Conservation (phyloP, 2,797 vertebrate species). For the Lacerta agilis region DNA sequence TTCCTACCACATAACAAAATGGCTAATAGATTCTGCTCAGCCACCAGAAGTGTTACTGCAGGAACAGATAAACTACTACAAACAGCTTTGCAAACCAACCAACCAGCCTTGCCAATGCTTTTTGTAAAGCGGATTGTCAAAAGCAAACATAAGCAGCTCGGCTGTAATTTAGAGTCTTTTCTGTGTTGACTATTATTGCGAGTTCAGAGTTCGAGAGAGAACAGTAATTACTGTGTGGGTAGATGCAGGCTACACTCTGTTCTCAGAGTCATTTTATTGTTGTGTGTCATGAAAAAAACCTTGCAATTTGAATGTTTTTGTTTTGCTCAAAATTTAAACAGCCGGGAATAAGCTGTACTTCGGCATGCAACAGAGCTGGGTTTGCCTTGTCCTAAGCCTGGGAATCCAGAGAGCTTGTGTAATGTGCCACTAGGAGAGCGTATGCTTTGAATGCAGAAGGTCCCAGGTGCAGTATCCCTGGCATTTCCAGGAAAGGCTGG, state of each 20-base stretch:
- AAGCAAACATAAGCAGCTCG: rapidly evolving
- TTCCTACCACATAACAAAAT: not conserved
- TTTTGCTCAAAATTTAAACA: constrained; percentile 8
- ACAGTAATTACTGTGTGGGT: not conserved
- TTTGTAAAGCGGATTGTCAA: not conserved
- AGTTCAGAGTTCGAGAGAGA: not conserved
- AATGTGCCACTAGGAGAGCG: not conserved
- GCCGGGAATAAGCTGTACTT: not conserved
- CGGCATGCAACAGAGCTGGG: not conserved
- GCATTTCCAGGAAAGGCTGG: no score
- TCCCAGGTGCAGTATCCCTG: no score
- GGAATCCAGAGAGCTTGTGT: no score
- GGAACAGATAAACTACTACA: not conserved
- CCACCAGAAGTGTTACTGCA: not conserved
- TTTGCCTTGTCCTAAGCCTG: not conserved
- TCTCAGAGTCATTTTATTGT: not conserved
- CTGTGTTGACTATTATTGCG: not conserved
- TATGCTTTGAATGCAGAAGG: no score
- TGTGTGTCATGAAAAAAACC: not conserved
- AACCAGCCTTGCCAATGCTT: not conserved
- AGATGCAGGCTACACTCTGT: not conserved
- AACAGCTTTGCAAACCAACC: not conserved
- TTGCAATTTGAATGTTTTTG: not conserved
- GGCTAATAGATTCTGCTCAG: not conserved
- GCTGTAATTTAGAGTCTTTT: not conserved